These are phyloP conservation scores for Eilema caniola DNA, from an alignment of 2,888 invertebrate genomes.

Conservation along the genomic window DNA sequence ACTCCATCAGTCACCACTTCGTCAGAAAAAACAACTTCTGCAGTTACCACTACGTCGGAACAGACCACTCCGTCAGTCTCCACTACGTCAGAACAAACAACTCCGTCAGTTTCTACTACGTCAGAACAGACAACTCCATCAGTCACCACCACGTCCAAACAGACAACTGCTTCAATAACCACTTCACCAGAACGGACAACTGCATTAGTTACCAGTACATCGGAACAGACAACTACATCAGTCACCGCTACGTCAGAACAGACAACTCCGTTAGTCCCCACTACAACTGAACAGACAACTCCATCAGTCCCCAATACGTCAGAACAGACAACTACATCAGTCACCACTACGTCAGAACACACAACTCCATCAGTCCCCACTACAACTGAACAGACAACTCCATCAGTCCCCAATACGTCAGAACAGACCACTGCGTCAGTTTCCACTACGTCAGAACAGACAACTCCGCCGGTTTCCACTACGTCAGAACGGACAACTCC, in stretches of 20 bases:
- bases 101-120: no score
- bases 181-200: no score
- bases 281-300: neutral
- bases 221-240: no score
- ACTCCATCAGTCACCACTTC: no score
- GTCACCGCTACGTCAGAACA: no score
- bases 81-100: no score
- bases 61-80: no score
- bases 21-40: no score
- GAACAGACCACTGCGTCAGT: neutral
- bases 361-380: neutral
- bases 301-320: neutral
- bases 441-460: neutral
- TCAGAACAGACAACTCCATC: no score
- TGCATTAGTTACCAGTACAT: no score
- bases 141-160: neutral
- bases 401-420: neutral
- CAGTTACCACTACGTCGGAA: no score
- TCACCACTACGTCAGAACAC: neutral
- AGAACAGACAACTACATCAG: neutral
- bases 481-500: neutral
- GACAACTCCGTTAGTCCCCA: neutral
- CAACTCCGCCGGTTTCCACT: neutral
- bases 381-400: neutral
- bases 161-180: no score